Evolutionary conservation across 1,140 invertebrate species (phyloP).

Genomic region (Cotesia chilonis): DNA sequence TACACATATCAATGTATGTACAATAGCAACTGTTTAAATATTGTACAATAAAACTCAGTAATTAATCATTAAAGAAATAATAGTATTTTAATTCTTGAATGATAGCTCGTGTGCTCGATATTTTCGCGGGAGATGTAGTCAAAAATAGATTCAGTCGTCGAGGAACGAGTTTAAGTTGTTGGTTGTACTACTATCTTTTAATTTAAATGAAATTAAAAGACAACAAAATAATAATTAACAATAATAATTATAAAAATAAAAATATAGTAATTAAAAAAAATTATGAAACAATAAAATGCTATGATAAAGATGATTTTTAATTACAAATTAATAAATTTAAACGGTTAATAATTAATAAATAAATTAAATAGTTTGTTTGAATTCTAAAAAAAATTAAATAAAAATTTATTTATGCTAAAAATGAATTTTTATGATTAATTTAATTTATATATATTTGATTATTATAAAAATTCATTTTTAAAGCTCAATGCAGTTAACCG

Average conservation of each 20-base stretch:
- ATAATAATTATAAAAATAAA: conserved; percentile 15
- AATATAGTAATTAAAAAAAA: not conserved
- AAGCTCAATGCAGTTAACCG: not conserved
- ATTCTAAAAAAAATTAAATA: not conserved
- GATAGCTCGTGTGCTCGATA: conserved; percentile 25
- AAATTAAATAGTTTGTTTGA: conserved; percentile 15
- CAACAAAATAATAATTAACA: not conserved
- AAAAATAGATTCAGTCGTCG: conserved; percentile 32
- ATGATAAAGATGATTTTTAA: conserved; percentile 21
- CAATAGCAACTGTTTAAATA: too few species aligned
- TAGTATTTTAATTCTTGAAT: conserved; percentile 12
- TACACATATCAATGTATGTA: too few species aligned
- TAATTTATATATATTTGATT: conserved; percentile 4
- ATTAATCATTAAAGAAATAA: conserved; percentile 7
- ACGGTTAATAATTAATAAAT: conserved; percentile 25
- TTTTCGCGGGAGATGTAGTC: conserved; percentile 29
- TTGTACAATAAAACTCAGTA: not conserved
- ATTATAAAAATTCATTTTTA: conserved; percentile 13
- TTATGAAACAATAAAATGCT: not conserved
- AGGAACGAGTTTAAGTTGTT: conserved; percentile 15
- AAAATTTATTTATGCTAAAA: not conserved
- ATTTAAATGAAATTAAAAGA: conserved; percentile 18
- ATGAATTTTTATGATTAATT: conserved; percentile 14
- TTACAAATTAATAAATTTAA: conserved; percentile 29
- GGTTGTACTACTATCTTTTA: conserved; percentile 12